These are phyloP conservation scores for Mellivora capensis DNA, from an alignment of 2,113 vertebrate genomes.

Conservation along the genomic window DNA sequence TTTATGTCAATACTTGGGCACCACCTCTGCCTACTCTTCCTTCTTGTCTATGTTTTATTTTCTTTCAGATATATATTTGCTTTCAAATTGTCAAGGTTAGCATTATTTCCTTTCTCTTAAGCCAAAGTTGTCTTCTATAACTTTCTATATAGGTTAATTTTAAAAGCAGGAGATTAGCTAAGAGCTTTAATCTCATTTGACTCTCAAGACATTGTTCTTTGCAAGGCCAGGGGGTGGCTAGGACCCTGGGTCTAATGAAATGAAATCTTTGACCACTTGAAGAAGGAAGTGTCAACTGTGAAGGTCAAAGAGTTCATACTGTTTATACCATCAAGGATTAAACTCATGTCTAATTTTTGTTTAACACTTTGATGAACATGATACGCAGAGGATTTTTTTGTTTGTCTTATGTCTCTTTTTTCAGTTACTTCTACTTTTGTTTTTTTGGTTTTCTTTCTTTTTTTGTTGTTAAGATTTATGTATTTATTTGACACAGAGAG, in stretches of 20 bases:
- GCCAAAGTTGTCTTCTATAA: not conserved
- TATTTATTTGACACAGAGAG: too few species aligned
- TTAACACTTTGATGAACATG: not conserved
- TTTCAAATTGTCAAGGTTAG: not conserved
- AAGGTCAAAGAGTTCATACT: not conserved
- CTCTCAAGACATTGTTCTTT: not conserved
- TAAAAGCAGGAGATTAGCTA: not conserved
- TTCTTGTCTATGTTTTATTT: not conserved
- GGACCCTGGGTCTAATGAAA: not conserved
- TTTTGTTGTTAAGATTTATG: too few species aligned
- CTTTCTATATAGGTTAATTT: not conserved
- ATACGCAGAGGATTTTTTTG: not conserved
- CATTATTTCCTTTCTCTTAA: not conserved
- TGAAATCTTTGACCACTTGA: not conserved
- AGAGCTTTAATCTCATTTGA: not conserved
- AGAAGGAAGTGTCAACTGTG: not conserved
- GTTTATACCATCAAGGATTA: not conserved
- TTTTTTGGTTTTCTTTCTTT: not conserved
- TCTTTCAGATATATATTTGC: not conserved
- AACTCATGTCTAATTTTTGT: not conserved
- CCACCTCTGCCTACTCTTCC: not conserved
- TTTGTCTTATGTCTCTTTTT: not conserved
- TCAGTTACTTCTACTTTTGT: not conserved
- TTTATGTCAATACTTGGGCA: not conserved
- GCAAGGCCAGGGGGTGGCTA: not conserved